Evolutionary conservation across 2,888 invertebrate species (phyloP).

Genomic region (Panopea generosa): DNA sequence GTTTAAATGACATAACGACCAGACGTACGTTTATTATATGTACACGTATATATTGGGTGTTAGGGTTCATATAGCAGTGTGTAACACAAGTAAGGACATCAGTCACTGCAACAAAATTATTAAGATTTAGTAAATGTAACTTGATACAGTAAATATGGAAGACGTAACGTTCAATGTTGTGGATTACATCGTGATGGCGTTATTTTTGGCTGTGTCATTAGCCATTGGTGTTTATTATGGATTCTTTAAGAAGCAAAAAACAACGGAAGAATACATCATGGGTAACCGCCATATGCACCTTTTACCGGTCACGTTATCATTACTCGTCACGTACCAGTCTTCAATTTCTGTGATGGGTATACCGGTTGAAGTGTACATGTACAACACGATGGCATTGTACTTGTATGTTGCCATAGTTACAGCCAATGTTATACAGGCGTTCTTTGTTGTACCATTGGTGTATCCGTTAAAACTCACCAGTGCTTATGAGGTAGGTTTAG

Average conservation of each 20-base stretch:
- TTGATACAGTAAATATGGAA: background rate
- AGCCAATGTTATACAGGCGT: constrained; percentile 41
- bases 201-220: constrained; percentile 34
- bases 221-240: constrained; percentile 58
- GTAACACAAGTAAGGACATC: too few relatives aligned
- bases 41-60: too few relatives aligned
- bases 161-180: constrained; percentile 8
- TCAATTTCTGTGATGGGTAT: constrained; percentile 66
- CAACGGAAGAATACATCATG: constrained; percentile 60
- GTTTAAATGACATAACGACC: too few relatives aligned
- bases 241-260: constrained; percentile 27
- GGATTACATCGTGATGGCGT: constrained; percentile 45
- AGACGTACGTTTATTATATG: too few relatives aligned
- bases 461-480: constrained; percentile 67
- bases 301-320: constrained; percentile 66
- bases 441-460: constrained; percentile 60
- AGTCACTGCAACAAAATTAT: too few relatives aligned
- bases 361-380: constrained; percentile 65
- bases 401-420: constrained; percentile 37
- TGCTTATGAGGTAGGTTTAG: constrained; percentile 60
- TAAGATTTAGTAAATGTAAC: too few relatives aligned
- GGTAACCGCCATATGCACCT: constrained; percentile 60
- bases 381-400: constrained; percentile 56
- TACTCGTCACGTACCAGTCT: constrained; percentile 70
- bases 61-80: too few relatives aligned